Evolutionary conservation across 2,113 vertebrate genomes (phyloP), one percentile per base, ranked within the genome.

Genomic region (Acrocephalus kingi): DNA sequence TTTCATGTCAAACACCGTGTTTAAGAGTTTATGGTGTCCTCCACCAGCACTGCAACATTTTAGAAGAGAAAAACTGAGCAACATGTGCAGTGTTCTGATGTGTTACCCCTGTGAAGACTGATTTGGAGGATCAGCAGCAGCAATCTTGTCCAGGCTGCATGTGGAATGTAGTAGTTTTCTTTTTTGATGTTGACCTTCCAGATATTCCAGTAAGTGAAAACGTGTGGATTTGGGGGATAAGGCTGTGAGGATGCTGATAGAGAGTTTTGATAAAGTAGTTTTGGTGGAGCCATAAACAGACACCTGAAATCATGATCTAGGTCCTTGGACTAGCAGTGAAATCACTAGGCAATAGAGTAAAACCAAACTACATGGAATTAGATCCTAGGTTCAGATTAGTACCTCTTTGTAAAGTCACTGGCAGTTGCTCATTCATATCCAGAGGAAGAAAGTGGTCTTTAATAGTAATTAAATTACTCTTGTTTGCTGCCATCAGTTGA

Each of bases 401-500:
- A 52, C 6, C 13, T 76, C 18, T 37, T 54, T 46, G 62, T 66
- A 69, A 92, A 91, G 37, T 55, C 33, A 24, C 25, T 74, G 25
- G 17, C 31, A 84, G 39, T 43, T 89, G 43, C 35, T 73, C 67
- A 17, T 73, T 72, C 80, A 41, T 43, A 91, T 46, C 80, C 46
- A 84, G 54, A 87, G 63, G 76, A 62, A 82, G 54, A 92, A 84
- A 92, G 12, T 54, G 12, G 59, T 84, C 55, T 86, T 84, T 75
- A 87, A 81, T 9, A 86, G 58, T 72, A 94, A 90, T 94, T 91
- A 94, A 95, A 87, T 87, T 15, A 69, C 46, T 96, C 24, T 81
- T 82, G 41, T 69, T 93, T 83, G 28, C 77, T 87, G 51, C 37
- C 39, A 46, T 89, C 63, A n/a, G 52, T 82, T 89, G 49, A 91